Base-by-base conservation (phyloP, 35 echinoderm and acorn worm species). In the Ophiothrix spiculata region DNA sequence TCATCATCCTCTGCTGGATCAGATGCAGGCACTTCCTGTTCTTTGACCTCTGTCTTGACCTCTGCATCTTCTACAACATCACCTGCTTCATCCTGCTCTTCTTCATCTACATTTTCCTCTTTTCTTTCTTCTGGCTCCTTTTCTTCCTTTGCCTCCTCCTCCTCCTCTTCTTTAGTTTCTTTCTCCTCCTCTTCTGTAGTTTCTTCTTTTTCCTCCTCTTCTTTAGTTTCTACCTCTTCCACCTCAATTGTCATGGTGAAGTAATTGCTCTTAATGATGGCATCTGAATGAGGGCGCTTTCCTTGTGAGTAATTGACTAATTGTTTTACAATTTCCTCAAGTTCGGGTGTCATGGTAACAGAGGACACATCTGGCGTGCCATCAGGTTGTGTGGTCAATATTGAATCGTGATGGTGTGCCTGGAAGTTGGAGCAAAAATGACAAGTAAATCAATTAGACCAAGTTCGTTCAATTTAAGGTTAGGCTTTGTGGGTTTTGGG, bases 331-430 rank as follows among this genome's bases (percentile, higher is more conserved):
- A 80, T 31, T 6, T 88, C 87, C 1, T 42, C 32, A 33, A 88
- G 34, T 28, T 77, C 36, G 36, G 77, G 78, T 4, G 32, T 80
- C 31, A 88, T 40, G 33, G 80, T 36, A 2, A 63, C 36, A 6
- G 40, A 40, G 12, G 79, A 3, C 31, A 88, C 32, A 0, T 82
- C 77, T 23, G 87, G 87, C 0, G 79, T 88, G 31, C 87, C 87
- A 37, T 88, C 60, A 16, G 46, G 54, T 23, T 81, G 78, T 1
- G 34, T 81, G 16, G 45, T 81, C 29, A 88, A 88, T 33, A 36
- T 28, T 36, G n/a, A n/a, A n/a, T n/a, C n/a, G n/a, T n/a, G n/a
- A n/a, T n/a, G n/a, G n/a, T n/a, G n/a, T n/a, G n/a, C n/a, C n/a
- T n/a, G n/a, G n/a, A n/a, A n/a, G n/a, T n/a, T n/a, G n/a, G n/a